A percentile compares a stretch with the other conserved stretches of the same genome.
phyloP scores from a whole-genome alignment of 2,113 vertebrate species.

The Bostrychus sinensis region DNA sequence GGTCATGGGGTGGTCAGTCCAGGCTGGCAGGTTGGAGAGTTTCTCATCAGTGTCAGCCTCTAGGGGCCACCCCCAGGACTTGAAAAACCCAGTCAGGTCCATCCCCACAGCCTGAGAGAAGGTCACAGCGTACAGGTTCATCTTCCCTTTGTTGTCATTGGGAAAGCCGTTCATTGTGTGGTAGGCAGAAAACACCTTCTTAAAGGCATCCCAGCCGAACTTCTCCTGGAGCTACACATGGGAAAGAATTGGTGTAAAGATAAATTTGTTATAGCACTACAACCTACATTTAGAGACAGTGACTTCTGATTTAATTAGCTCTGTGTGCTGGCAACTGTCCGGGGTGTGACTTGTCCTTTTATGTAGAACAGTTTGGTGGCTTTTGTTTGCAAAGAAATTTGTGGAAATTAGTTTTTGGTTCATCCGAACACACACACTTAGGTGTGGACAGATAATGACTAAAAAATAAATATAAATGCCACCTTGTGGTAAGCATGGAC shows the following conservation, averaged over 20 bases:
- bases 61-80: constrained; percentile 86
- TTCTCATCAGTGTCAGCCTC: constrained; percentile 56
- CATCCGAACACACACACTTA: too few species aligned
- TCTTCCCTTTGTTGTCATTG: constrained; percentile 73
- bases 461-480: too few species aligned
- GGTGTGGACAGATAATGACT: too few species aligned
- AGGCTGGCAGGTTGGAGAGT: constrained; percentile 73
- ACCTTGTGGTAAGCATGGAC: too few species aligned
- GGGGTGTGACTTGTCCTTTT: too few species aligned
- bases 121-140: constrained; percentile 83
- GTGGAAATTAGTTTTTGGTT: too few species aligned
- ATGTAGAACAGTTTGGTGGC: not conserved
- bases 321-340: too few species aligned
- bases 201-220: constrained; percentile 85
- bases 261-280: not conserved
- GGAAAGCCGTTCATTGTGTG: constrained; percentile 68
- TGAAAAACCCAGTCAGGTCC: constrained; percentile 82
- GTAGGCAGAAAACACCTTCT: constrained; percentile 78
- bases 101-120: constrained; percentile 78
- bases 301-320: too few species aligned
- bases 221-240: constrained; percentile 78
- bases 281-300: too few species aligned
- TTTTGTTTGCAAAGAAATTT: not conserved
- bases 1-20: constrained; percentile 80
- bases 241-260: not conserved